These are phyloP conservation scores for Dasypus novemcinctus DNA, from an alignment of 2,113 vertebrate species.

Conservation along the genomic window DNA sequence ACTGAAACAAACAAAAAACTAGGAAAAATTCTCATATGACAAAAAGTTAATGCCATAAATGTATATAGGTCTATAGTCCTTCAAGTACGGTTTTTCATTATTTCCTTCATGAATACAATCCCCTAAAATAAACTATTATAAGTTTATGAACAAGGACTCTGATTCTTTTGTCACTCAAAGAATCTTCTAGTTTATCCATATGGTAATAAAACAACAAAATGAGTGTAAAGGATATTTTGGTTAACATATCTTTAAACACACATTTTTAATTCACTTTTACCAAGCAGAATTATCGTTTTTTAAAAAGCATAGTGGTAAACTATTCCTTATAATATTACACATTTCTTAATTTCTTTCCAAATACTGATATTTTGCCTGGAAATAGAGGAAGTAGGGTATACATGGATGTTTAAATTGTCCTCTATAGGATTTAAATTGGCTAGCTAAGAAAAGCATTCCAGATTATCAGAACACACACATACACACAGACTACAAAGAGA, in stretches of 20 bases:
- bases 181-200: neutral
- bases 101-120: neutral
- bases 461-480: neutral
- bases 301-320: neutral
- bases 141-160: neutral
- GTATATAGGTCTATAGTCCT: neutral
- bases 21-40: neutral
- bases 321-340: neutral
- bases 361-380: neutral
- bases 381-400: neutral
- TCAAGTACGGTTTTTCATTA: neutral
- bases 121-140: neutral
- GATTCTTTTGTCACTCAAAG: constrained; percentile 3
- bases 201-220: neutral
- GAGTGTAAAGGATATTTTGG: neutral
- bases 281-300: neutral
- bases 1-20: constrained; percentile 32
- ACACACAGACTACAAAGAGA: neutral
- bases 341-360: constrained; percentile 43
- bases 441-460: constrained; percentile 29
- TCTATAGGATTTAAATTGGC: neutral
- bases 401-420: constrained; percentile 6
- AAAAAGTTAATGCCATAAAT: neutral
- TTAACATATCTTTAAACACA: neutral
- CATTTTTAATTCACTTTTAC: constrained; percentile 7